Evolutionary conservation across 2,888 invertebrate species (phyloP).

Genomic region (Thumatha senex): DNA sequence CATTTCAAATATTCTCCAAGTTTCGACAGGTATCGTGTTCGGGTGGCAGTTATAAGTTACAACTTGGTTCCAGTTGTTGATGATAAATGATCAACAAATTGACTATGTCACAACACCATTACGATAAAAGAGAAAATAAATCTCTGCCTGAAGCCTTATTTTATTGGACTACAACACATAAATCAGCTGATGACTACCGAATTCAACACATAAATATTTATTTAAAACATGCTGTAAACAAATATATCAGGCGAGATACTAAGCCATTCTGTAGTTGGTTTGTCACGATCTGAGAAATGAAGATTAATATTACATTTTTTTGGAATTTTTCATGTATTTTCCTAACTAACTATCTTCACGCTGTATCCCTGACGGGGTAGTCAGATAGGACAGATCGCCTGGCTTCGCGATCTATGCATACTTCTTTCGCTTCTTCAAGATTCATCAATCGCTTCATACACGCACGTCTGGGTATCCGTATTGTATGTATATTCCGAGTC

Average conservation of each 20-base stretch:
- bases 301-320: slow-evolving; percentile 22
- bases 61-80: neutral
- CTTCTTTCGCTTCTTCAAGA: no score
- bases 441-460: no score
- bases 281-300: slow-evolving; percentile 13
- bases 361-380: no score
- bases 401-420: no score
- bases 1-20: neutral
- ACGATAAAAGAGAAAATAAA: slow-evolving; percentile 5
- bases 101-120: slow-evolving; percentile 5
- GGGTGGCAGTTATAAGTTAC: neutral
- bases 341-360: no score
- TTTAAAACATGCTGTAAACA: slow-evolving; percentile 34
- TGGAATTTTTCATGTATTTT: no score
- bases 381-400: no score
- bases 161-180: slow-evolving; percentile 15
- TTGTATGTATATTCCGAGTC: no score
- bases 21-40: neutral
- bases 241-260: slow-evolving; percentile 33
- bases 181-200: slow-evolving; percentile 13
- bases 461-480: no score
- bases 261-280: slow-evolving; percentile 12
- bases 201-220: slow-evolving; percentile 32
- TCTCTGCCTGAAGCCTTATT: slow-evolving; percentile 2
- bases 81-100: slow-evolving; percentile 9